Conservation (phyloP, 2,797 vertebrate genomes). For the Bradypodion pumilum region DNA sequence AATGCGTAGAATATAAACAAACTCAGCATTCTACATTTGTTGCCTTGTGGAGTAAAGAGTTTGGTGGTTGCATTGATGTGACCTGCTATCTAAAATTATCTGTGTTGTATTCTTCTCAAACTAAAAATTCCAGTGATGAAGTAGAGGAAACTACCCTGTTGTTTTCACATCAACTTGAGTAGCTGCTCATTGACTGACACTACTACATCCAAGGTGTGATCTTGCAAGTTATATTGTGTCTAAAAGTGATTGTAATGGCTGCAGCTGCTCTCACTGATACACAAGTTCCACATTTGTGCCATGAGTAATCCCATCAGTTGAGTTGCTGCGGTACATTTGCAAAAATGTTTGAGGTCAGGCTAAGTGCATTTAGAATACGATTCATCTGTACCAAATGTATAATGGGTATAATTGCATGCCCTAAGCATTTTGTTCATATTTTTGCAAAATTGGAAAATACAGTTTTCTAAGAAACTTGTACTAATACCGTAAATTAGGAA, state of each 20-base stretch:
- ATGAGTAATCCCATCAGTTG: background rate
- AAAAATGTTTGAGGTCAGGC: background rate
- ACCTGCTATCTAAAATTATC: slow-evolving; percentile 41
- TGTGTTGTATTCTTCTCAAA: slow-evolving; percentile 42
- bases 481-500: background rate
- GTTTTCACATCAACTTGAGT: fast-evolving
- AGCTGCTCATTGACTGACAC: slow-evolving; percentile 2
- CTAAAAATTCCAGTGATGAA: background rate
- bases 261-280: slow-evolving; percentile 38
- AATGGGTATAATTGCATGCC: slow-evolving; percentile 1
- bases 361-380: slow-evolving; percentile 40
- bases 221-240: slow-evolving; percentile 15
- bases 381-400: slow-evolving; percentile 26
- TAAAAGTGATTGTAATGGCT: background rate
- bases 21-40: slow-evolving; percentile 41
- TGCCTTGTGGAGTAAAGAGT: slow-evolving; percentile 47
- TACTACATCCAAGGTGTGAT: background rate
- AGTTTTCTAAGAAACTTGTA: background rate
- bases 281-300: background rate
- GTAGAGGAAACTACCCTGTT: background rate
- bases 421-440: background rate
- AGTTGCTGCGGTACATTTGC: background rate
- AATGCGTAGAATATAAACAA: slow-evolving; percentile 53
- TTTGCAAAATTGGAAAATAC: background rate
- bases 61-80: slow-evolving; percentile 17